Evolutionary conservation across 2,797 vertebrate species (phyloP).

Genomic region (Florisuga fusca): DNA sequence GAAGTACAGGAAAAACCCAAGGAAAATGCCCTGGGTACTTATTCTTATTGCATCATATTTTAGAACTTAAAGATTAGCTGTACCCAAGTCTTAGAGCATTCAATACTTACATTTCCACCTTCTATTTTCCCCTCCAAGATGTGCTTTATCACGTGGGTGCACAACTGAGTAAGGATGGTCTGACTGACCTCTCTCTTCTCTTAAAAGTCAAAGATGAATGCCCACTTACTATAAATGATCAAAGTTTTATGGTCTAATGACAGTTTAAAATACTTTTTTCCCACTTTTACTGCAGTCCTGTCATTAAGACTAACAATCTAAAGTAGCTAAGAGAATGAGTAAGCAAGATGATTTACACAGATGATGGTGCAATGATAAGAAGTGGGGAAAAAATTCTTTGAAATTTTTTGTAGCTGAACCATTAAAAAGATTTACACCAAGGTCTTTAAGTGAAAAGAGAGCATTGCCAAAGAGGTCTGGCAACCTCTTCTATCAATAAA

Average conservation of each 20-base stretch:
- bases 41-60: neutral
- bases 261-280: constrained; percentile 42
- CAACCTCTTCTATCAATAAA: constrained; percentile 62
- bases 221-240: constrained; percentile 53
- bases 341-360: constrained; percentile 68
- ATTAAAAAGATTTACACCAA: constrained; percentile 72
- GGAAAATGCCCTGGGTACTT: neutral
- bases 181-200: constrained; percentile 46
- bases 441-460: constrained; percentile 65
- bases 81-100: neutral
- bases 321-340: constrained; percentile 65
- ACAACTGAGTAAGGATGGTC: neutral
- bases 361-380: constrained; percentile 38
- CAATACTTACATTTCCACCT: neutral
- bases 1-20: neutral
- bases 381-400: constrained; percentile 40
- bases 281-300: constrained; percentile 46
- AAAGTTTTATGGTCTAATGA: constrained; percentile 64
- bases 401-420: constrained; percentile 26
- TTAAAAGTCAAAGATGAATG: constrained; percentile 54
- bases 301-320: constrained; percentile 73
- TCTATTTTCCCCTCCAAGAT: neutral
- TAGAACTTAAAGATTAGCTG: neutral
- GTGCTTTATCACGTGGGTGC: neutral
- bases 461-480: constrained; percentile 58